Evolutionary conservation across 2,113 vertebrate genomes (phyloP), one percentile per base, ranked within the genome.

Genomic region (Perccottus glenii): DNA sequence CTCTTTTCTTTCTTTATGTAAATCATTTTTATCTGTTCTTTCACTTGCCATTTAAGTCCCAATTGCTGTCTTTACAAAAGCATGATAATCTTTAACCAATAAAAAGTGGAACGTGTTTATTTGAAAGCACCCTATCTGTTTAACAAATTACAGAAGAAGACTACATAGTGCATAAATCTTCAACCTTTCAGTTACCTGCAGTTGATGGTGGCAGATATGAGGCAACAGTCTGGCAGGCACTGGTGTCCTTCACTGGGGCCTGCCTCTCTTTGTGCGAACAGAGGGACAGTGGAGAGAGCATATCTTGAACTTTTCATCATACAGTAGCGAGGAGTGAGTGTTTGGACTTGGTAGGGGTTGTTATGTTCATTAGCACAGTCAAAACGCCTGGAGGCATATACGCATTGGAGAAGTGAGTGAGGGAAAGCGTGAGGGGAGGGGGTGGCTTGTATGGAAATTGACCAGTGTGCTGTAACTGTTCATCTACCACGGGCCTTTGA

Each of bases 361-460:
- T 85, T 88, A 81, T 87, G 90, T 93, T 93, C 92, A 92, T 93
- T 93, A 92, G 87, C 85, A 86, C 86, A 89, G 88, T 89, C 82
- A 82, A 89, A 91, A 87, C 84, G 90, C 91, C 92, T 87, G 81
- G 59, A 90, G 90, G 91, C 89, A 90, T 70, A 27, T 27, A 72
- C 76, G 76, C 70, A 79, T 76, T 82, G 77, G 73, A 80, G 79
- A 73, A 80, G 72, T 80, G 79, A 80, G 73, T 80, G 81, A 82
- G 78, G 71, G 73, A 47, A 71, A 79, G 77, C 8, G 53, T 59
- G 40, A 62, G 57, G 53, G 72, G 77, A 60, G 65, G 66, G 65
- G 70, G 52, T 72, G 68, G 67, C 85, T 92, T 88, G 87, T 93
- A 94, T 94, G 92, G 92, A 94, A 94, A 93, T 94, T 91, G 93